phyloP scores from a whole-genome alignment of 2,888 invertebrate species.

The Heliconius hortense region DNA sequence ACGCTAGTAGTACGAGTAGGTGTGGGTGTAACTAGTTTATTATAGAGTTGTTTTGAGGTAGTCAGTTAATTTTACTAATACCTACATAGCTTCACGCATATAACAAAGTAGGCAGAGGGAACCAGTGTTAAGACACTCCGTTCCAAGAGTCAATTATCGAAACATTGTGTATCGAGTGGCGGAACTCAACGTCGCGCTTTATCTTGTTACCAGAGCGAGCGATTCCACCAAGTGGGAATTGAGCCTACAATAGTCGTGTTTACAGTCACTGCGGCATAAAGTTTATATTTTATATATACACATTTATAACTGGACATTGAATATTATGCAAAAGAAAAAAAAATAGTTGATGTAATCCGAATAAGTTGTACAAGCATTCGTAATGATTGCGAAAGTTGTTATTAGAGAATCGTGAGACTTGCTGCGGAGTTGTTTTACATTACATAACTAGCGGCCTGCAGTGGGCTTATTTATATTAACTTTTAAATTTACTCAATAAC shows the following conservation, averaged over 20 bases:
- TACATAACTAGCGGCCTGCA: background rate
- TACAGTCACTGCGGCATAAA: background rate
- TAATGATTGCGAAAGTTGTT: conserved; percentile 12
- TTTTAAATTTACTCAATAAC: background rate
- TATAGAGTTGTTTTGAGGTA: no score
- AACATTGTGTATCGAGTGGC: no score
- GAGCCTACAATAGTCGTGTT: background rate
- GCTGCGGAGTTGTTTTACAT: background rate
- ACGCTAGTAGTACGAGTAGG: no score
- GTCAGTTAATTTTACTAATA: no score
- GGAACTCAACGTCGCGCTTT: no score
- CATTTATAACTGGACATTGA: background rate
- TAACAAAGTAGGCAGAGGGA: no score
- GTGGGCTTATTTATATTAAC: background rate
- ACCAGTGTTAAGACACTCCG: no score
- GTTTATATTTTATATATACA: background rate
- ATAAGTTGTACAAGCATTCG: conserved; percentile 10
- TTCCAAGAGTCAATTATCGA: no score
- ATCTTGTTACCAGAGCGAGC: no score
- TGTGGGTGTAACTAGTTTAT: no score
- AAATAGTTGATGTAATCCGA: conserved; percentile 7
- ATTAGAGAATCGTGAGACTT: conserved; percentile 11
- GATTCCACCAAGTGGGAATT: background rate
- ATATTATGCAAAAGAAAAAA: conserved; percentile 3
- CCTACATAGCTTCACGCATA: no score